phyloP scores from a whole-genome alignment of 2,888 invertebrate genomes.

The Ashinkailepas kermadecensis region DNA sequence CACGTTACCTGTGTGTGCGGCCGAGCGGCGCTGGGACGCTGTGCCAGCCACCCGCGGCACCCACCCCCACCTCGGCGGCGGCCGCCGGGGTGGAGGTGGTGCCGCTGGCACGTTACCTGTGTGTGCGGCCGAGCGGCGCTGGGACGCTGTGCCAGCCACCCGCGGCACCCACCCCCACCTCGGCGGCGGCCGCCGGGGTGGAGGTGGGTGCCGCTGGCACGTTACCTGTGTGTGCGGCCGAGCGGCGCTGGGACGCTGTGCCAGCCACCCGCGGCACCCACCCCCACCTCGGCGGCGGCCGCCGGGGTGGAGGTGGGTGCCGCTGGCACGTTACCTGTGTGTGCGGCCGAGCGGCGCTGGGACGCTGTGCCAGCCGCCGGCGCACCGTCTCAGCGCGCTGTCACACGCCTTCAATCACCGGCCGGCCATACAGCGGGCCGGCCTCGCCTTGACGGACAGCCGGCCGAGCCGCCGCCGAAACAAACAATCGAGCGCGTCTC shows the following conservation, averaged over 20 bases:
- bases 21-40: neutral
- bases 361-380: neutral
- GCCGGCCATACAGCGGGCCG: neutral
- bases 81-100: neutral
- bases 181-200: neutral
- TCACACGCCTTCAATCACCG: constrained; percentile 6
- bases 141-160: no score
- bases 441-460: neutral
- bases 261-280: no score
- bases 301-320: neutral
- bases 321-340: neutral
- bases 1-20: neutral
- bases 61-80: neutral
- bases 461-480: neutral
- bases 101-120: neutral
- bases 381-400: neutral
- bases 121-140: neutral
- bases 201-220: neutral
- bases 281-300: neutral
- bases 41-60: no score
- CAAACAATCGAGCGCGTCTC: neutral
- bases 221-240: neutral
- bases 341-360: neutral
- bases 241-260: neutral
- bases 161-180: neutral